Percentiles rank a stretch among this genome's conserved stretches.
Evolutionary conservation across 2,797 vertebrate genomes (phyloP).

Genomic region (Dipus sagitta): DNA sequence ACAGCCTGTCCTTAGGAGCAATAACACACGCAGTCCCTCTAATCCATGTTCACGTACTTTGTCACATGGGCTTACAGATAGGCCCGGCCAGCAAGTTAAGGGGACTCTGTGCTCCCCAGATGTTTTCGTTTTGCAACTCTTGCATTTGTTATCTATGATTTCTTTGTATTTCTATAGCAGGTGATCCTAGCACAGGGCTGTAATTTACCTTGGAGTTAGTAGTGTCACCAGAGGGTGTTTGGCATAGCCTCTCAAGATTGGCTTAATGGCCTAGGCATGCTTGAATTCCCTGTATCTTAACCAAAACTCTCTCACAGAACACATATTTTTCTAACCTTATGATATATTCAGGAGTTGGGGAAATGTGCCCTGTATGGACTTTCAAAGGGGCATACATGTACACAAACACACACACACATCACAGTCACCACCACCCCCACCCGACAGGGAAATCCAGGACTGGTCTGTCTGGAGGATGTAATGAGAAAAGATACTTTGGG

Average conservation of each 20-base stretch:
- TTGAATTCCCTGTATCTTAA: not conserved
- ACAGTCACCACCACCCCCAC: too few species aligned
- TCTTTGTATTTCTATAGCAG: not conserved
- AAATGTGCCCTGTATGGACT: not conserved
- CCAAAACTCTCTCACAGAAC: not conserved
- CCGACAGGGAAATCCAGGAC: too few species aligned
- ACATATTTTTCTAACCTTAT: not conserved
- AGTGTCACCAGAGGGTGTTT: not conserved
- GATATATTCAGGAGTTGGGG: too few species aligned
- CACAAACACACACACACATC: too few species aligned
- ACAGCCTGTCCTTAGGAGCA: not conserved
- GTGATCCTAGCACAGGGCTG: not conserved
- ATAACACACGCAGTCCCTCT: not conserved
- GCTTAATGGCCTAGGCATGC: not conserved
- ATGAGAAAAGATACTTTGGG: too few species aligned
- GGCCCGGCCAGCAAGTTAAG: not conserved
- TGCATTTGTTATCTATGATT: not conserved
- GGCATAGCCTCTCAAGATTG: not conserved
- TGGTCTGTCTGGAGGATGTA: too few species aligned
- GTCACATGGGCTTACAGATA: not conserved
- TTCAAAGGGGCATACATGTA: not conserved
- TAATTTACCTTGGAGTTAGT: not conserved
- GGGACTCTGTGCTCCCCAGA: not conserved
- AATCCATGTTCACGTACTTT: too few species aligned
- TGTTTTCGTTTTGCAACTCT: not conserved